Evolutionary conservation across 2,888 invertebrate genomes (phyloP).

Genomic region (Macroteleia sp.): DNA sequence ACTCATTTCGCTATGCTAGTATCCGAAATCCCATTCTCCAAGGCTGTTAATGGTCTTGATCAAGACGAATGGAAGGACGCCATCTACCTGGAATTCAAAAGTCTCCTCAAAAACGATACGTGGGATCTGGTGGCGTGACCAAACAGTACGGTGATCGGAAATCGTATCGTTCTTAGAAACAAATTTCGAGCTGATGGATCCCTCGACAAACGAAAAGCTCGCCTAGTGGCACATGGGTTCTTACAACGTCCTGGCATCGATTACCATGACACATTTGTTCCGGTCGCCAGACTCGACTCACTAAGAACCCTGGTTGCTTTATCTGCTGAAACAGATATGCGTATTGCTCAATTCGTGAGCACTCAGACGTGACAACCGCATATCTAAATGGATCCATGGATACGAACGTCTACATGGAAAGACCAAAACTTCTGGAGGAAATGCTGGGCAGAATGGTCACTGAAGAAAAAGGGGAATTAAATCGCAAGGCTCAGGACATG

Average conservation of each 20-base stretch:
- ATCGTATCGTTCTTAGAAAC: slow-evolving; percentile 3
- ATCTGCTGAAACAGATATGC: slow-evolving; percentile 47
- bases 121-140: slow-evolving; percentile 53
- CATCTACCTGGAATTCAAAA: slow-evolving; percentile 48
- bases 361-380: slow-evolving; percentile 18
- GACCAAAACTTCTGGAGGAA: background rate
- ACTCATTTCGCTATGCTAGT: slow-evolving; percentile 5
- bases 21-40: slow-evolving; percentile 20
- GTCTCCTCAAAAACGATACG: slow-evolving; percentile 50
- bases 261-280: slow-evolving; percentile 47
- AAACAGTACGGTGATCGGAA: slow-evolving; percentile 9
- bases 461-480: no score
- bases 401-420: slow-evolving; percentile 13
- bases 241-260: slow-evolving; percentile 45
- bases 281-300: slow-evolving; percentile 30
- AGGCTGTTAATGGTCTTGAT: slow-evolving; percentile 13
- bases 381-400: slow-evolving; percentile 18
- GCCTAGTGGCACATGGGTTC: slow-evolving; percentile 57
- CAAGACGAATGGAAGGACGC: slow-evolving; percentile 1
- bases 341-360: slow-evolving; percentile 60
- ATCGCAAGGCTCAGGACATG: no score
- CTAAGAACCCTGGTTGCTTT: slow-evolving; percentile 53
- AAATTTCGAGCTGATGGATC: slow-evolving; percentile 38
- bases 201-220: slow-evolving; percentile 56
- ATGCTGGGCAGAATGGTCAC: background rate